A percentile compares a stretch with the other conserved stretches of the same genome.
phyloP scores from a whole-genome alignment of 2,888 invertebrate genomes.

The Pollenia angustigena region DNA sequence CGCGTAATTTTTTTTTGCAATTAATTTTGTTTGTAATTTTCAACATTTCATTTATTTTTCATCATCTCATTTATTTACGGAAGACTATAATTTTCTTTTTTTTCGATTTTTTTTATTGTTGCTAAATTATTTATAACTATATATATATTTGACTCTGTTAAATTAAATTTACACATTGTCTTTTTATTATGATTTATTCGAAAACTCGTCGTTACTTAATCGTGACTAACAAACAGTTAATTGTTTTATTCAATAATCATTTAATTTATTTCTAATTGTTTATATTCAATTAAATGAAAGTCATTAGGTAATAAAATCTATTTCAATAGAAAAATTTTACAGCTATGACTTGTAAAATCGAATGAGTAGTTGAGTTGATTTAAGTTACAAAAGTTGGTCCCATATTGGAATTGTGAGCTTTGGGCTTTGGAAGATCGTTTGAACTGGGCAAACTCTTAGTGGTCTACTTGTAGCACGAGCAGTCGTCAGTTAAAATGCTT shows the following conservation, averaged over 20 bases:
- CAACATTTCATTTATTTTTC: constrained; percentile 21
- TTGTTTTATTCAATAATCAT: constrained; percentile 44
- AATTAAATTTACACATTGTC: background rate
- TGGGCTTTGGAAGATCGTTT: too few relatives aligned
- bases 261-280: constrained; percentile 65
- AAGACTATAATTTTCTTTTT: constrained; percentile 44
- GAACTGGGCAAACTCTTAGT: too few relatives aligned
- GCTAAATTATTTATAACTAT: constrained; percentile 14
- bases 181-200: constrained; percentile 44
- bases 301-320: constrained; percentile 17
- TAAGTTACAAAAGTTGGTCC: too few relatives aligned
- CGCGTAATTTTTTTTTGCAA: constrained; percentile 9
- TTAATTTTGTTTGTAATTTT: constrained; percentile 23
- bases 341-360: background rate
- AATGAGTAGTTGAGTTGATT: too few relatives aligned
- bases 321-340: background rate
- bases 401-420: too few relatives aligned
- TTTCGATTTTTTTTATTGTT: constrained; percentile 12
- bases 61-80: constrained; percentile 53
- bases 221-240: constrained; percentile 58
- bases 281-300: constrained; percentile 57
- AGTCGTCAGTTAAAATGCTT: too few relatives aligned
- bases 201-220: constrained; percentile 9
- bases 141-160: background rate
- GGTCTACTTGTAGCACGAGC: too few relatives aligned